Evolutionary conservation across 2,888 invertebrate genomes (phyloP).

Genomic region (Oxyteleia sp.): DNA sequence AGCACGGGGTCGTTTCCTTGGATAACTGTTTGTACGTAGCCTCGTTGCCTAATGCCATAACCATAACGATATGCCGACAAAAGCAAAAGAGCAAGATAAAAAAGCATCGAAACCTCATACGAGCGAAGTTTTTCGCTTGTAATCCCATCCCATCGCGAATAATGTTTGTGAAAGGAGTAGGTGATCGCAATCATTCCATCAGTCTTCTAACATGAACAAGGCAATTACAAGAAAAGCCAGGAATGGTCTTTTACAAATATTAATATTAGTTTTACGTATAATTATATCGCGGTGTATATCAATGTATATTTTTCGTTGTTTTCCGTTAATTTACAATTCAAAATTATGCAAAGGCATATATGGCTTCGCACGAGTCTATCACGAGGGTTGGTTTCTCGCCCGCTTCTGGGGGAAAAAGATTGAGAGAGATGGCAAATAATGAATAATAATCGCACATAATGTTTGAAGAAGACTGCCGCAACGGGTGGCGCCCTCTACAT

Average conservation of each 20-base stretch:
- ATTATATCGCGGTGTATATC: constrained; percentile 28
- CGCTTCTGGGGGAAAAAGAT: constrained; percentile 32
- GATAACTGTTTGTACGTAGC: constrained; percentile 84
- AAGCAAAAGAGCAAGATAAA: constrained; percentile 70
- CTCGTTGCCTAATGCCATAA: constrained; percentile 83
- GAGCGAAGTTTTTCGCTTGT: constrained; percentile 59
- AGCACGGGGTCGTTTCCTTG: constrained; percentile 79
- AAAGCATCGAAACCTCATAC: constrained; percentile 67
- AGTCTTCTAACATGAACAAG: constrained; percentile 18
- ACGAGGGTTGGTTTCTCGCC: constrained; percentile 75
- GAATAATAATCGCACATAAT: constrained; percentile 86
- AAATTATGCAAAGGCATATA: constrained; percentile 60
- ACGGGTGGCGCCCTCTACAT: constrained; percentile 77
- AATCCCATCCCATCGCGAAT: constrained; percentile 47
- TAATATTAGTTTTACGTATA: constrained; percentile 31
- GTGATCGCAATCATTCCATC: constrained; percentile 34
- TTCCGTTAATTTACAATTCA: constrained; percentile 45
- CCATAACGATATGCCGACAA: constrained; percentile 83
- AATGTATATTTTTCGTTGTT: constrained; percentile 1
- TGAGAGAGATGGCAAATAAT: constrained; percentile 82
- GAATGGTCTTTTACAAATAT: constrained; percentile 23
- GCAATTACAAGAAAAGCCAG: constrained; percentile 20
- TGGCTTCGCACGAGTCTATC: constrained; percentile 79
- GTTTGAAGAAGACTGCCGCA: constrained; percentile 66
- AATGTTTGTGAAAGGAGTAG: constrained; percentile 37